Conservation (phyloP, 2,113 vertebrate genomes). For the Ciconia boyciana region DNA sequence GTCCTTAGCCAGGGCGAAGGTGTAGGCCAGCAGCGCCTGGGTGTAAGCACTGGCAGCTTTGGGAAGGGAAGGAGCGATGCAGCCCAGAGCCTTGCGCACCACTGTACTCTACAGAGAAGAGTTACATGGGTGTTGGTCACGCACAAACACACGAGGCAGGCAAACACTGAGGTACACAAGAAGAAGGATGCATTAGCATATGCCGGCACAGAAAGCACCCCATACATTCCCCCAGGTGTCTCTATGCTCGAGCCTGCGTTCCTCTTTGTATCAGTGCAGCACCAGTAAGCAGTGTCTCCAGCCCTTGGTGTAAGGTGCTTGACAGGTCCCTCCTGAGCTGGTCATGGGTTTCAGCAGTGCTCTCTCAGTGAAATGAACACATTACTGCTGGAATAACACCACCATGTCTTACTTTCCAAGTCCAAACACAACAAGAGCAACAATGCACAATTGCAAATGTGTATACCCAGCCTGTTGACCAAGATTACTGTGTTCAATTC, state of each 20-base stretch:
- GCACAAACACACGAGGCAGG: background rate
- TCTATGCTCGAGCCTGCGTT: accelerated
- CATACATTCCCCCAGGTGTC: accelerated
- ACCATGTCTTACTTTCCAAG: background rate
- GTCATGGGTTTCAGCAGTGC: background rate
- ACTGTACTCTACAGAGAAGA: slow-evolving; percentile 64
- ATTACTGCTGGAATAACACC: background rate
- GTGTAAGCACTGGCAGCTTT: slow-evolving; percentile 72
- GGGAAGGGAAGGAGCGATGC: slow-evolving; percentile 51
- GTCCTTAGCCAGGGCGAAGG: slow-evolving; percentile 80
- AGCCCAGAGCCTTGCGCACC: slow-evolving; percentile 73
- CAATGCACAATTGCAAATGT: background rate
- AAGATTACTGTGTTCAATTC: background rate
- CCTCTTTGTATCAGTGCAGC: background rate
- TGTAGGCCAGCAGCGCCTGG: slow-evolving; percentile 82
- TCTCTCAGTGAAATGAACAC: background rate
- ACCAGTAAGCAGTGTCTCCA: background rate
- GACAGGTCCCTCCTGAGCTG: background rate
- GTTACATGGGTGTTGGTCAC: background rate
- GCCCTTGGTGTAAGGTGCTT: background rate
- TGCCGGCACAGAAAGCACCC: background rate
- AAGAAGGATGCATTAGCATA: background rate
- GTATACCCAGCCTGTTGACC: background rate
- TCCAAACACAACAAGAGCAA: background rate
- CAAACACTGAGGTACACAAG: background rate